Evolutionary conservation across 1,140 invertebrate genomes (phyloP).

Genomic region (Ruditapes philippinarum): DNA sequence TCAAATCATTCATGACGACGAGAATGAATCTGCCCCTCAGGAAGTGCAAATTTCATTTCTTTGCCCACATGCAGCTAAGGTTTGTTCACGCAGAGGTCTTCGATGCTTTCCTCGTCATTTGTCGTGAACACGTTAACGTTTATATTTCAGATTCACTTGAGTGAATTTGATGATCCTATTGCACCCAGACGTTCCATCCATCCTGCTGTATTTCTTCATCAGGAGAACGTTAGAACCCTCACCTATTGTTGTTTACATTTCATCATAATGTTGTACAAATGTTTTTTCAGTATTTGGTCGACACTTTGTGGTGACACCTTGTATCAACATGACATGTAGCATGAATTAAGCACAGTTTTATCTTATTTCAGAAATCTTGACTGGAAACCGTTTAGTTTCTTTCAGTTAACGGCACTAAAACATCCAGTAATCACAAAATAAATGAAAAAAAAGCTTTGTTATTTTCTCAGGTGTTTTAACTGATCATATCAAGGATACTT

Average conservation of each 20-base stretch:
- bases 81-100: conserved; percentile 9
- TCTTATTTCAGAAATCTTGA: background rate
- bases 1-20: conserved; percentile 30
- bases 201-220: conserved; percentile 36
- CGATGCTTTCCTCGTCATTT: background rate
- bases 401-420: too few species aligned
- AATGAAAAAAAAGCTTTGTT: too few species aligned
- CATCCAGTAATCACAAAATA: too few species aligned
- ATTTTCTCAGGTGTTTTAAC: too few species aligned
- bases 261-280: background rate
- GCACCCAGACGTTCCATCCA: background rate
- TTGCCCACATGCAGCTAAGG: conserved; percentile 44
- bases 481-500: too few species aligned
- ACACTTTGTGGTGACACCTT: conserved; percentile 4
- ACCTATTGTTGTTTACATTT: conserved; percentile 9
- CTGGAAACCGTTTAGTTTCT: too few species aligned
- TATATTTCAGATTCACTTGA: conserved; percentile 44
- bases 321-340: conserved; percentile 6
- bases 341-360: conserved; percentile 6
- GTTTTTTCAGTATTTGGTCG: background rate
- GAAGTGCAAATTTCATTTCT: conserved; percentile 13
- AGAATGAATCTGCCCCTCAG: background rate
- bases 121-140: conserved; percentile 43
- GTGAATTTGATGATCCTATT: conserved; percentile 33
- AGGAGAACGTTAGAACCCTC: conserved; percentile 41